Base-by-base conservation (phyloP, 35 echinoderm and acorn worm species). In the Eucidaris tribuloides region DNA sequence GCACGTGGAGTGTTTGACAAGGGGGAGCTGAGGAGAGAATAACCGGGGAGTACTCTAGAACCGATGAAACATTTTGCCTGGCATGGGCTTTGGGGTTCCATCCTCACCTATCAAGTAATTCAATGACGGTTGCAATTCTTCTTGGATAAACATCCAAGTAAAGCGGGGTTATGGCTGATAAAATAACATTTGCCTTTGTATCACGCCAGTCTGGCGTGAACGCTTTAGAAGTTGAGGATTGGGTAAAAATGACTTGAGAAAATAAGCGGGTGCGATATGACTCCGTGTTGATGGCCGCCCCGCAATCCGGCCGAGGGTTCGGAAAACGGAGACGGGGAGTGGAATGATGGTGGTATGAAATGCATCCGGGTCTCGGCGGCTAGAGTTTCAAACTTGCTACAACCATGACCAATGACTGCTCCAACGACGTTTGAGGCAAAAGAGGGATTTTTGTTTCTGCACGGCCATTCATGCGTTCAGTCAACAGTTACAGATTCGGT, bases 41-140 rank as follows among this genome's bases (percentile, higher is more conserved):
- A n/a, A n/a, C n/a, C n/a, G n/a, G n/a, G n/a, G n/a, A n/a, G n/a
- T n/a, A n/a, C n/a, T n/a, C n/a, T n/a, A n/a, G n/a, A n/a, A n/a
- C n/a, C n/a, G n/a, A n/a, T n/a, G n/a, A n/a, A n/a, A n/a, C n/a
- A n/a, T n/a, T n/a, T n/a, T n/a, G n/a, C n/a, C n/a, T n/a, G n/a
- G n/a, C n/a, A n/a, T n/a, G n/a, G n/a, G n/a, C n/a, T n/a, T n/a
- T n/a, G n/a, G n/a, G n/a, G n/a, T n/a, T n/a, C n/a, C n/a, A n/a
- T n/a, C n/a, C n/a, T n/a, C n/a, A n/a, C n/a, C n/a, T n/a, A n/a
- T n/a, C n/a, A 14, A 40, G 68, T 74, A 74, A 74, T 74, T 74
- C 68, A 74, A 74, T 74, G 68, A 74, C 38, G n/a, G n/a, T 42
- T 74, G 68, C 68, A 74, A 74, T 74, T 74, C 68, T 74, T 74